Percentiles rank a stretch among this genome's conserved stretches.
Evolutionary conservation across 2,888 invertebrate genomes (phyloP).

Genomic region (Gryllus longicercus): DNA sequence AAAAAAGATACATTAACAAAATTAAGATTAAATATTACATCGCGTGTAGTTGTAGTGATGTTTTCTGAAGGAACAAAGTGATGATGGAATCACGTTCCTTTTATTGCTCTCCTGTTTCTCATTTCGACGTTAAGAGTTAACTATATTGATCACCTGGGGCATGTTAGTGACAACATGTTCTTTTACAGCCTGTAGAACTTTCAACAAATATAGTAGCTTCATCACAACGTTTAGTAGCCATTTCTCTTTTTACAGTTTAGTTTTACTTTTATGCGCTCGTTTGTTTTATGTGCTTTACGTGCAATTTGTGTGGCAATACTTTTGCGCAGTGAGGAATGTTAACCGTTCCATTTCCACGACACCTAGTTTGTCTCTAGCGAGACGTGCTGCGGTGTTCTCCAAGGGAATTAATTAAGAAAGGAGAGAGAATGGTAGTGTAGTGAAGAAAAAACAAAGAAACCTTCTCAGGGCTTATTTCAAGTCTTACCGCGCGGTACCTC

Average conservation of each 20-base stretch:
- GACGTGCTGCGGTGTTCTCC: background rate
- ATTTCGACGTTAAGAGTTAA: too few species aligned
- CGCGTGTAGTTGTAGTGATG: too few species aligned
- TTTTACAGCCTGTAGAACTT: background rate
- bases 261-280: background rate
- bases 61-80: too few species aligned
- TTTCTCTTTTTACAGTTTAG: conserved; percentile 9
- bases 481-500: too few species aligned
- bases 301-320: conserved; percentile 17
- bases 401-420: background rate
- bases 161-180: too few species aligned
- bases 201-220: background rate
- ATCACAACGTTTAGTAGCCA: background rate
- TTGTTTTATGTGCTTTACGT: conserved; percentile 1
- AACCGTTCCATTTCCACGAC: background rate
- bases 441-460: too few species aligned
- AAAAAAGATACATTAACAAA: too few species aligned
- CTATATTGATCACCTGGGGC: too few species aligned
- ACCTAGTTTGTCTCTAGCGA: conserved; percentile 17
- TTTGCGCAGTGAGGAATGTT: background rate
- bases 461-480: too few species aligned
- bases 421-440: background rate
- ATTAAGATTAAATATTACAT: too few species aligned
- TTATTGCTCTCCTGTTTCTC: too few species aligned
- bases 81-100: too few species aligned